Percentiles rank a stretch among this genome's conserved stretches.
phyloP scores from a whole-genome alignment of 2,113 vertebrate species.

The Podocnemis expansa region DNA sequence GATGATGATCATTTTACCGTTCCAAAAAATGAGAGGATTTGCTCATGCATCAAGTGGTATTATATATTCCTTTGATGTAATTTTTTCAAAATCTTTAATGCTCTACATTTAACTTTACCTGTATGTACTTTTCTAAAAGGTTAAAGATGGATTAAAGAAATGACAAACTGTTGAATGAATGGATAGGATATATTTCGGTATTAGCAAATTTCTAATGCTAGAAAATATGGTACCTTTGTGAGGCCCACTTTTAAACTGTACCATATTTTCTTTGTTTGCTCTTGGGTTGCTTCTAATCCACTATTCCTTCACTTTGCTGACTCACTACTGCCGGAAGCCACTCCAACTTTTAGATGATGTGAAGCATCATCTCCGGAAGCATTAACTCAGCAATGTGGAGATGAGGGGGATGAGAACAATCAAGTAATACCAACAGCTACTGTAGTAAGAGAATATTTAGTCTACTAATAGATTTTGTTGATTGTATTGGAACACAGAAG shows the following conservation, averaged over 20 bases:
- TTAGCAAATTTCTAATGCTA: neutral
- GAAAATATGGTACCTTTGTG: neutral
- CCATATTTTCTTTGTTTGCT: neutral
- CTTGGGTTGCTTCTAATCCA: neutral
- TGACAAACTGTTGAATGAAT: neutral
- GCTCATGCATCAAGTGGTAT: slow-evolving; percentile 26
- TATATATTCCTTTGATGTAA: neutral
- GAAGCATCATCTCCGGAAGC: neutral
- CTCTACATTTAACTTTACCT: neutral
- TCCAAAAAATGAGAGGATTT: slow-evolving; percentile 45
- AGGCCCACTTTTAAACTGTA: neutral
- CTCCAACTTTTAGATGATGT: neutral
- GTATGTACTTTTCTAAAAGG: neutral
- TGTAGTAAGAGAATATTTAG: neutral
- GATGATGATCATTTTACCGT: slow-evolving; percentile 53
- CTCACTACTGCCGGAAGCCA: neutral
- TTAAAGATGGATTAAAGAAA: neutral
- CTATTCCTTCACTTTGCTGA: neutral
- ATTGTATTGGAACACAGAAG: neutral
- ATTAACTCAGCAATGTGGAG: neutral
- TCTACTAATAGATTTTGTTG: neutral
- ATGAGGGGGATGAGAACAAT: neutral
- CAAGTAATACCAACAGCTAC: neutral
- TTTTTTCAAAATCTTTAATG: neutral
- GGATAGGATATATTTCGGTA: neutral